Evolutionary conservation across 2,888 invertebrate genomes (phyloP).

Genomic region (Phortica okadai): DNA sequence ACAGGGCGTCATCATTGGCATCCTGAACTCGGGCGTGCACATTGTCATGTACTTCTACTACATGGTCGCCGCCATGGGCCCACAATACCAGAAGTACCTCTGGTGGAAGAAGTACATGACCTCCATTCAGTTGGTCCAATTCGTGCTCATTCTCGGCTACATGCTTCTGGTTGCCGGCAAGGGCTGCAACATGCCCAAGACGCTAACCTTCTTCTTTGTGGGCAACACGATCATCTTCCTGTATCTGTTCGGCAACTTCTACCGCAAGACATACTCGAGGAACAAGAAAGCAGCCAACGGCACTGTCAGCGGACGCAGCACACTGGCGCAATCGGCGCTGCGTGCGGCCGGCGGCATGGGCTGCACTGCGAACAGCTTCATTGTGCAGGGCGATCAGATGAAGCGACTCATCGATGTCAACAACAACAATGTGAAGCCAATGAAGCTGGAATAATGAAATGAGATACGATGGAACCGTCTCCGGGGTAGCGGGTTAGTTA

Average conservation of each 20-base stretch:
- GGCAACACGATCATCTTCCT: conserved; percentile 79
- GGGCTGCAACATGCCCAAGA: conserved; percentile 79
- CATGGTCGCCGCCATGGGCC: conserved; percentile 77
- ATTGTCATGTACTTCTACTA: conserved; percentile 79
- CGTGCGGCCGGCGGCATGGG: conserved; percentile 72
- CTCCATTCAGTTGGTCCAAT: conserved; percentile 79
- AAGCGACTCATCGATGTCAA: conserved; percentile 74
- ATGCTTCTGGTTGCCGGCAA: conserved; percentile 77
- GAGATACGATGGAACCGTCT: conserved; percentile 4
- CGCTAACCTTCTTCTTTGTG: conserved; percentile 79
- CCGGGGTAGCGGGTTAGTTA: conserved; percentile 46
- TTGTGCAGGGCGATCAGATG: conserved; percentile 65
- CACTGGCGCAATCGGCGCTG: conserved; percentile 60
- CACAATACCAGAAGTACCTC: conserved; percentile 77
- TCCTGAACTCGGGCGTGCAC: conserved; percentile 78
- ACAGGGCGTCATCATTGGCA: conserved; percentile 77
- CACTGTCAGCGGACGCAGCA: conserved; percentile 49
- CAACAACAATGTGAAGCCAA: conserved; percentile 69
- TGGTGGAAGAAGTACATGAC: conserved; percentile 80
- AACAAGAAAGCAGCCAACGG: conserved; percentile 56
- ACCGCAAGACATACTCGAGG: conserved; percentile 78
- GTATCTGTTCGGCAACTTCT: conserved; percentile 80
- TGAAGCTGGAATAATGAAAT: conserved; percentile 64
- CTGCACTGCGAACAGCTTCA: conserved; percentile 65
- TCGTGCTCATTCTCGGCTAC: conserved; percentile 82